phyloP scores from a whole-genome alignment of 2,113 vertebrate species.

The Carassius auratus region DNA sequence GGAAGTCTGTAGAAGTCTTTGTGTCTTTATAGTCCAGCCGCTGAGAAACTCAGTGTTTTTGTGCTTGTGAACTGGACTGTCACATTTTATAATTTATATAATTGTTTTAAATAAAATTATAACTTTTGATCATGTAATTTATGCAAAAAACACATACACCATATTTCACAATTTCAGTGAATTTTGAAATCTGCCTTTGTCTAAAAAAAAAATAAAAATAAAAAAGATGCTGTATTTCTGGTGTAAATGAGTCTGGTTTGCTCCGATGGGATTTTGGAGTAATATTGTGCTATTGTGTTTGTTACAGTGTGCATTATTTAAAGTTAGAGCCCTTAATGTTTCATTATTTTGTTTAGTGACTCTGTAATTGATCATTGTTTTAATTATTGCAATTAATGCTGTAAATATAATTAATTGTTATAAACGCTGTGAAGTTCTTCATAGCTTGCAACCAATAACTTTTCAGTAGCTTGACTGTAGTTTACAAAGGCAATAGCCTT shows the following conservation, averaged over 20 bases:
- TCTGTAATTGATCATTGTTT: background rate
- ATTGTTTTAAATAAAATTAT: background rate
- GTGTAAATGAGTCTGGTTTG: background rate
- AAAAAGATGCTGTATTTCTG: background rate
- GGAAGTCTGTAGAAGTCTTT: no score
- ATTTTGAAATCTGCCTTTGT: no score
- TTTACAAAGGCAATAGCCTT: background rate
- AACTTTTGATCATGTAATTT: background rate
- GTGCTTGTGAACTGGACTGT: background rate
- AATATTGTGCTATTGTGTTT: background rate
- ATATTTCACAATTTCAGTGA: no score
- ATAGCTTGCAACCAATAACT: background rate
- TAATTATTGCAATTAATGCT: background rate
- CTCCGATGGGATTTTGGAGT: background rate
- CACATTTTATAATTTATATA: background rate
- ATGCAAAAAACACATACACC: background rate
- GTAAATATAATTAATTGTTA: background rate
- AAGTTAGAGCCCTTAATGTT: background rate
- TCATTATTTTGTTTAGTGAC: background rate
- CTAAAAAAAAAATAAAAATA: background rate
- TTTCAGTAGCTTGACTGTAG: background rate
- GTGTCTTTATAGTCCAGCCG: no score
- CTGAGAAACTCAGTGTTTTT: background rate
- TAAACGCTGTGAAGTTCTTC: background rate
- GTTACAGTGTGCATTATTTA: background rate